Base-by-base conservation (phyloP, 2,888 invertebrate genomes). In the Hyppa rectilinea region DNA sequence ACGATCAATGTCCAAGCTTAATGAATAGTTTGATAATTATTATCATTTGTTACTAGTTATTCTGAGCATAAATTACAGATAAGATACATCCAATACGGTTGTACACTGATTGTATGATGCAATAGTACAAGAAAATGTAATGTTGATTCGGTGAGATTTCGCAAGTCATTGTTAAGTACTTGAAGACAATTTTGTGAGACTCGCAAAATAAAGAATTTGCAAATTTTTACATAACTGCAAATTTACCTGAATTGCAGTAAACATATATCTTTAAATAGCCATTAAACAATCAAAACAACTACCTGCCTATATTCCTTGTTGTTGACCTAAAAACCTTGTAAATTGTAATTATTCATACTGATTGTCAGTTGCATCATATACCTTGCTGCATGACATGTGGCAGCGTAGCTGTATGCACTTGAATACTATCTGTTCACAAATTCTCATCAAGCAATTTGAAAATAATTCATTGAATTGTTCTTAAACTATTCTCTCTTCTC, bases 51-150 rank as follows among this genome's bases (percentile, higher is more conserved):
- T 63, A 77, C 69, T 72, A 76, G 72, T 74, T 84, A 81, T 78
- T 81, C 82, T 65, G 52, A 71, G 71, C 60, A 43, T 78, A 71
- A n/a, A n/a, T 70, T 75, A 56, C 34, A 81, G 89, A 89, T 88
- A 87, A 88, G 82, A 81, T 76, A 74, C 68, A 78, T 85, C 84
- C 75, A 87, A 85, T 81, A 85, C 26, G 31, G 66, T 84, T 78
- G 79, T 85, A 71, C 64, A 62, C 61, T 83, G 81, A 78, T 68
- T 83, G 83, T 84, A 85, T 90, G 90, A 91, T 90, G 90, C 89
- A 91, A 91, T 85, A 83, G 90, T 85, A 83, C 26, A 45, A 53
- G 75, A 82, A 84, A 86, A 86, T 81, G 78, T 72, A 64, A 78
- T 75, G 65, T 67, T 71, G 67, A 69, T 61, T 67, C 2, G 4